phyloP scores from a whole-genome alignment of 2,113 vertebrate genomes.

The human (Homo sapiens) region GRCh38 chr4:92297501-92298000 shows the following conservation, averaged over 20 bases:
- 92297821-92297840: not conserved
- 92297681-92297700: not conserved
- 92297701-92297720: not conserved
- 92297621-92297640: not conserved
- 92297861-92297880: not conserved
- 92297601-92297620: not conserved
- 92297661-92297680: not conserved
- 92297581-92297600: not conserved
- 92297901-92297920: not conserved
- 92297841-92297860: not conserved
- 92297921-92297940: conserved; percentile 7
- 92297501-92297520: not conserved
- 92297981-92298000: not conserved
- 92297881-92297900: not conserved
- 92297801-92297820: not conserved
- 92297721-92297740: not conserved
- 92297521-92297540: not conserved
- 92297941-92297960: not conserved
- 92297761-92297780: not conserved
- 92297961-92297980: not conserved
- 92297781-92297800: not conserved
- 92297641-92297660: not conserved
- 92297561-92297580: not conserved
- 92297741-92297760: not conserved
- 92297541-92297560: not conserved